Evolutionary conservation across 2,113 vertebrate species (phyloP).

Genomic region (Carollia perspicillata): DNA sequence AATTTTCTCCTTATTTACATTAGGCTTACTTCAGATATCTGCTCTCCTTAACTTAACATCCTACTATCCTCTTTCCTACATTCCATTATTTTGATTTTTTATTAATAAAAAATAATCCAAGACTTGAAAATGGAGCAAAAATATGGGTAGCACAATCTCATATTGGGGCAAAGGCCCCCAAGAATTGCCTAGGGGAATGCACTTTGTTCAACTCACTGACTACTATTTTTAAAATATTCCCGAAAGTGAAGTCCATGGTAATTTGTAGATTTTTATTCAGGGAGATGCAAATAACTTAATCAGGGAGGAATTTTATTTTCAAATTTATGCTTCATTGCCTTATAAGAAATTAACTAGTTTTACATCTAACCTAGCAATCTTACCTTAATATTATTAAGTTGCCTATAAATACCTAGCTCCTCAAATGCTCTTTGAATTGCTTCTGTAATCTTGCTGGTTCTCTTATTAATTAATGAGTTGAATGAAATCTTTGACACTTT

Average conservation of each 20-base stretch:
- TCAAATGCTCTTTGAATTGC: background rate
- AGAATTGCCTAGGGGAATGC: background rate
- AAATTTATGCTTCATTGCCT: background rate
- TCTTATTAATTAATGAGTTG: background rate
- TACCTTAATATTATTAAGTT: background rate
- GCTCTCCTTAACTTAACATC: background rate
- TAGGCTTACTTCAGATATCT: background rate
- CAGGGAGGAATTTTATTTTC: background rate
- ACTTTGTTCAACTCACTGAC: background rate
- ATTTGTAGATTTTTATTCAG: background rate
- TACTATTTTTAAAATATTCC: background rate
- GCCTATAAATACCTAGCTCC: background rate
- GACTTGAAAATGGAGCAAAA: background rate
- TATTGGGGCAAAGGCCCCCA: background rate
- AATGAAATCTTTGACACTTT: conserved; percentile 6
- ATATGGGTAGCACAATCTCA: background rate
- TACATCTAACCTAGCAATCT: background rate
- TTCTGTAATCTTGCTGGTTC: background rate
- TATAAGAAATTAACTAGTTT: background rate
- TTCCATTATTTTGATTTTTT: background rate
- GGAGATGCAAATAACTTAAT: background rate
- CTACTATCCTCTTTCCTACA: background rate
- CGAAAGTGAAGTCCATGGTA: background rate
- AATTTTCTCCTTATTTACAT: background rate
- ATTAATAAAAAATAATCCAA: background rate